phyloP scores from a whole-genome alignment of 2,113 vertebrate genomes.

The Pithys albifrons region DNA sequence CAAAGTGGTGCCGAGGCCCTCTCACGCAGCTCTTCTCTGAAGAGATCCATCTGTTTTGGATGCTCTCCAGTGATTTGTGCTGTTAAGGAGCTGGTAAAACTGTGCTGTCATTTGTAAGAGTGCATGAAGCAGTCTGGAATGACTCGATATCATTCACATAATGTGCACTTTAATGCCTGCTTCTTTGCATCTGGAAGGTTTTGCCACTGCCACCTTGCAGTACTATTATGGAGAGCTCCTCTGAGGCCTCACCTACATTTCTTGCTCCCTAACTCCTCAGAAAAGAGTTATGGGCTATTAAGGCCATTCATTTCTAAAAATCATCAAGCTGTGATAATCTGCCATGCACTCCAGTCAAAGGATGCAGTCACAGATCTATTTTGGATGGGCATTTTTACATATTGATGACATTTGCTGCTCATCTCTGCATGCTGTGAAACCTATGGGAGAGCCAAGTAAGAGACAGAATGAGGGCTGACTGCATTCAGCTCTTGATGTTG shows the following conservation, averaged over 20 bases:
- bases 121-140: neutral
- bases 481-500: neutral
- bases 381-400: neutral
- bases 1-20: neutral
- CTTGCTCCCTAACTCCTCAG: neutral
- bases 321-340: neutral
- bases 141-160: neutral
- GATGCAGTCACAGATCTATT: neutral
- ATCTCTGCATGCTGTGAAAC: neutral
- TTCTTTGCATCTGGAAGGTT: neutral
- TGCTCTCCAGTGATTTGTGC: neutral
- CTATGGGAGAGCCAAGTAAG: neutral
- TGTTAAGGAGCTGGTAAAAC: neutral
- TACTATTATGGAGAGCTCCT: neutral
- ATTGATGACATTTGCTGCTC: neutral
- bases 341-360: neutral
- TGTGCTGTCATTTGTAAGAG: neutral
- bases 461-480: neutral
- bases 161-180: neutral
- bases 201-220: neutral
- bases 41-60: neutral
- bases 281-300: neutral
- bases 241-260: neutral
- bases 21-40: accelerated
- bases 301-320: neutral